Base-by-base conservation (phyloP, 2,888 invertebrate genomes). In the Parnassius glacialis region DNA sequence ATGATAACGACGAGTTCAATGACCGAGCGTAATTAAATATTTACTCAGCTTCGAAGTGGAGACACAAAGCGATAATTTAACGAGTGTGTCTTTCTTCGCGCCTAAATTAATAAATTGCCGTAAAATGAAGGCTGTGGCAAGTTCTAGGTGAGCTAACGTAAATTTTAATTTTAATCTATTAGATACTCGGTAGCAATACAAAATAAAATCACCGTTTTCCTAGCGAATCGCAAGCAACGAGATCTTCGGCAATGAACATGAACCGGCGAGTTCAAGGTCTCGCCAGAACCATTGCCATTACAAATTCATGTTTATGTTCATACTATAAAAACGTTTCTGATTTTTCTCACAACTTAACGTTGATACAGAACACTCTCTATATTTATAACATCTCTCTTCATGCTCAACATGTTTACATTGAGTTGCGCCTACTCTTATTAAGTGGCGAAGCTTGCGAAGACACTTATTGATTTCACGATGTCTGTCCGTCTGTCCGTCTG, bases 11-110 rank as follows among this genome's bases (percentile, higher is more conserved):
- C 57, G 70, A 69, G 81, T 70, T 71, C 84, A 78, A 75, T 79
- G 83, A 84, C 85, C 85, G 75, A 66, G 62, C 60, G 67, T 68
- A 70, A 74, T 75, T 77, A 79, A 84, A 84, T 83, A 80, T 84
- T 84, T 80, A 68, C 69, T 79, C 79, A 81, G 77, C 75, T 80
- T 73, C 64, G 65, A 74, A 71, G 77, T 74, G 71, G 71, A 73
- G 68, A 71, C 68, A 70, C 72, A 68, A 61, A 62, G 65, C 67
- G 69, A 79, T 74, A 72, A 71, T 68, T 73, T 65, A 56, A 67
- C n/a, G 54, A 59, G 55, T 58, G 50, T 43, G 16, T 50, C 50
- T 54, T 55, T 55, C 45, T 64, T 59, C 13, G 52, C 56, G 57
- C 43, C 43, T 5, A 59, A 58, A 62, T 51, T 58, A 45, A 16